These are phyloP conservation scores for Venturia canescens DNA, from an alignment of 1,140 invertebrate genomes.

Conservation along the genomic window DNA sequence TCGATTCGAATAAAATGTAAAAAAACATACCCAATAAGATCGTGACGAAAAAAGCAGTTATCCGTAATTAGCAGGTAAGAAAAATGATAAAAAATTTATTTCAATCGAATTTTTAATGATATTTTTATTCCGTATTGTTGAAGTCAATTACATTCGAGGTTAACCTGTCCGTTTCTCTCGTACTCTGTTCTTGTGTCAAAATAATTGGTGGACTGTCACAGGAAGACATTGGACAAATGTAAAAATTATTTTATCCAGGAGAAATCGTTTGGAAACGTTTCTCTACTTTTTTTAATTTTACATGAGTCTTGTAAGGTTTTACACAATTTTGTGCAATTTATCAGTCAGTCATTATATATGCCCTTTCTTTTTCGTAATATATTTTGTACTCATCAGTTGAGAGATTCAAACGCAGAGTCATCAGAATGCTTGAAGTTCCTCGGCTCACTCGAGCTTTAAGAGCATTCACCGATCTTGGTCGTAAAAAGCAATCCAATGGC, in stretches of 20 bases:
- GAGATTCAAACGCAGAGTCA: background rate
- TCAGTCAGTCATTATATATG: background rate
- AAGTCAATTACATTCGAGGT: conserved; percentile 6
- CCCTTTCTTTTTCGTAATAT: background rate
- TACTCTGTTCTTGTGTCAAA: background rate
- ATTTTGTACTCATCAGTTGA: background rate
- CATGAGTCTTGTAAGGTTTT: background rate
- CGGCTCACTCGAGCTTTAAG: conserved; percentile 68
- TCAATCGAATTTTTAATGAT: background rate
- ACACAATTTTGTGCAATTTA: background rate
- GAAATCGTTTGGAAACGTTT: background rate
- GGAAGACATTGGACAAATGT: background rate
- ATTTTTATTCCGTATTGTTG: background rate
- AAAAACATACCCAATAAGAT: background rate
- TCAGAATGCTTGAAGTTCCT: conserved; percentile 65
- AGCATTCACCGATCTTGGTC: conserved; percentile 66
- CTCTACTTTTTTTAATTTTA: background rate
- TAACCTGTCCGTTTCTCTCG: background rate
- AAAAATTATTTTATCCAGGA: background rate
- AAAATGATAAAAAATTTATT: background rate
- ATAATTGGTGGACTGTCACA: background rate
- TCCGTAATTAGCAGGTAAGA: background rate
- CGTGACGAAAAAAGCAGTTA: background rate
- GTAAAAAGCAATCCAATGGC: conserved; percentile 43
- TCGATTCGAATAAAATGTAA: background rate